Evolutionary conservation across 2,113 vertebrate species (phyloP), one percentile per base, ranked within the genome.

Genomic region (Chaetodon trifascialis): DNA sequence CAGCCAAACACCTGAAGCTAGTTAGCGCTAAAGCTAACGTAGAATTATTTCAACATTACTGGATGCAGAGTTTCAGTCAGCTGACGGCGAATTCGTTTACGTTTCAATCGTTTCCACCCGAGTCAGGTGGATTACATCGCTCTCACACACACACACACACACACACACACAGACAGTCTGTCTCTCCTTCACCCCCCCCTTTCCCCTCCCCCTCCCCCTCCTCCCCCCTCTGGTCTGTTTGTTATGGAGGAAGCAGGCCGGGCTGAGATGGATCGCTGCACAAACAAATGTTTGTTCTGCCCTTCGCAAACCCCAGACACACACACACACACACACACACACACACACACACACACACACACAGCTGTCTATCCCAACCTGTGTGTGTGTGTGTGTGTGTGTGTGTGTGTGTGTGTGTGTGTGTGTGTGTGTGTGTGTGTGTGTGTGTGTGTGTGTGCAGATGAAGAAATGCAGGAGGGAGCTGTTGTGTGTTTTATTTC

Each of bases 271-370:
- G 95, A 96, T 95, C 91, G 92, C 60, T 94, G 94, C 93, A 91
- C 95, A 96, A 96, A 95, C 96, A 96, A 98, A 97, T 96, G 96
- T 97, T 98, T 97, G 96, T 94, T 95, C 95, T 96, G 94, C 94
- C 93, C 95, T 83, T 94, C 94, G 86, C 95, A 95, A 93, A 93
- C 95, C 96, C 95, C 93, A 90, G 95, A 94, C 94, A 93, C 92
- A 90, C 86, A 76, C 80, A 64, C 65, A 47, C 72, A 59, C 75
- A 68, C 71, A 60, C 59, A 44, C 63, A 36, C 58, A 60, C 58
- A 60, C 58, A 17, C 15, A 25, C 38, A 56, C 65, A 51, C 46
- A 46, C 51, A 52, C 55, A 58, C 55, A 59, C 56, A 59, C 56
- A 34, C 56, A 56, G 47, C 42, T 77, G 34, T 63, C 36, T 15